phyloP scores from a whole-genome alignment of 2,888 invertebrate genomes.

The Pimpla rufipes region DNA sequence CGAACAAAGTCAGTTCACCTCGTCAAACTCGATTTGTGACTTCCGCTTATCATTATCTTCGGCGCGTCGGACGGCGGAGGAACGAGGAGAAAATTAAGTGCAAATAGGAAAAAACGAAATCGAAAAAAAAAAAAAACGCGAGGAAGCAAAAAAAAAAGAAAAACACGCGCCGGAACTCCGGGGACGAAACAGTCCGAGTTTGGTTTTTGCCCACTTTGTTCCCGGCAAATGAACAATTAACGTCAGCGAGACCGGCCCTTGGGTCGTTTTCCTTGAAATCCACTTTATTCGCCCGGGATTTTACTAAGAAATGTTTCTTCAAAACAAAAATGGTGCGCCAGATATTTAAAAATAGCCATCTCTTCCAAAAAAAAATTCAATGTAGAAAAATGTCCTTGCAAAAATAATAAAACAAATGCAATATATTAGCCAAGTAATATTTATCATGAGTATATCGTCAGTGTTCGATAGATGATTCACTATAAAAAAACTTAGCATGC shows the following conservation, averaged over 20 bases:
- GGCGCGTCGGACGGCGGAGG: slow-evolving; percentile 54
- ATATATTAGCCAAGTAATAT: no score
- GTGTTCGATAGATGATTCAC: no score
- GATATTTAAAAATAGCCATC: no score
- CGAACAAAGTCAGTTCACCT: slow-evolving; percentile 59
- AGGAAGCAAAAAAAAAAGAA: slow-evolving; percentile 9
- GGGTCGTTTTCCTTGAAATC: background rate
- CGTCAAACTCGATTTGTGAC: slow-evolving; percentile 70
- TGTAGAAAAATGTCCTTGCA: no score
- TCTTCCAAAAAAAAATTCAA: no score
- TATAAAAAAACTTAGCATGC: no score
- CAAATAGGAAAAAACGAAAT: slow-evolving; percentile 29
- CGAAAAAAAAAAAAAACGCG: background rate
- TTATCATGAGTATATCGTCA: no score
- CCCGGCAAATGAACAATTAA: slow-evolving; percentile 65
- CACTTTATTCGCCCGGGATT: background rate
- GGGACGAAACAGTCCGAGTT: no score
- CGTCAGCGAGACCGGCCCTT: slow-evolving; percentile 2
- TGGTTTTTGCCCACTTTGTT: slow-evolving; percentile 56
- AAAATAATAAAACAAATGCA: no score
- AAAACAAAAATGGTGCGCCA: no score
- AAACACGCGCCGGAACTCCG: slow-evolving; percentile 4
- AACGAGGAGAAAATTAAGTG: slow-evolving; percentile 10
- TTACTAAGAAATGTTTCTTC: no score
- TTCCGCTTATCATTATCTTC: slow-evolving; percentile 69